Conservation (phyloP, 2,113 vertebrate genomes). For the Hemiprocne comata region DNA sequence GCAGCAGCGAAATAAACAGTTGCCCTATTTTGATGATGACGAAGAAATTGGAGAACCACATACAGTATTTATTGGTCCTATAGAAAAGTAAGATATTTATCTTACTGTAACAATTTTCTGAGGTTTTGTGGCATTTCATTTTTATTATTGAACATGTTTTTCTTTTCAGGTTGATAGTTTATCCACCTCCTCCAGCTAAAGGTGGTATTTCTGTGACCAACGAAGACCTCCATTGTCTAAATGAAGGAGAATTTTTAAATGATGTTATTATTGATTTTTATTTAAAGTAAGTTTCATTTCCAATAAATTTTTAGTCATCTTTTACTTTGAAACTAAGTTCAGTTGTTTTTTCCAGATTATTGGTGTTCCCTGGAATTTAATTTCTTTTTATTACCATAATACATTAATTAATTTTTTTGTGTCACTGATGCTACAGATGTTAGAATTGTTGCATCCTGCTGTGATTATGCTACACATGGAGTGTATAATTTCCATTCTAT, state of each 20-base stretch:
- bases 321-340: not conserved
- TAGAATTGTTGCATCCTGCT: not conserved
- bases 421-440: not conserved
- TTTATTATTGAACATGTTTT: constrained; percentile 12
- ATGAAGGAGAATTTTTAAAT: constrained; percentile 96
- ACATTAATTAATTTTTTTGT: not conserved
- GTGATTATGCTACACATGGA: not conserved
- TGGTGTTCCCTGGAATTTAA: not conserved
- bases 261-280: constrained; percentile 99
- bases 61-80: constrained; percentile 91
- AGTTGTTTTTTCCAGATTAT: not conserved
- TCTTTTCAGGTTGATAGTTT: constrained; percentile 89
- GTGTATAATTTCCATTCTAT: not conserved
- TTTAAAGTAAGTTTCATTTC: constrained; percentile 90
- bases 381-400: not conserved
- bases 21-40: constrained; percentile 84
- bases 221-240: constrained; percentile 97
- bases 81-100: constrained; percentile 87
- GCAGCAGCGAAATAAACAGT: constrained; percentile 79
- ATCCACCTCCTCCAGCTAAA: constrained; percentile 95
- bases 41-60: constrained; percentile 91
- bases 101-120: not conserved
- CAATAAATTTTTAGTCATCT: not conserved
- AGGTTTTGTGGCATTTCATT: not conserved
- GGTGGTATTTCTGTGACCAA: constrained; percentile 97